Evolutionary conservation across 2,113 vertebrate genomes (phyloP), one percentile per base, ranked within the genome.

Genomic region (Damaliscus lunatus): DNA sequence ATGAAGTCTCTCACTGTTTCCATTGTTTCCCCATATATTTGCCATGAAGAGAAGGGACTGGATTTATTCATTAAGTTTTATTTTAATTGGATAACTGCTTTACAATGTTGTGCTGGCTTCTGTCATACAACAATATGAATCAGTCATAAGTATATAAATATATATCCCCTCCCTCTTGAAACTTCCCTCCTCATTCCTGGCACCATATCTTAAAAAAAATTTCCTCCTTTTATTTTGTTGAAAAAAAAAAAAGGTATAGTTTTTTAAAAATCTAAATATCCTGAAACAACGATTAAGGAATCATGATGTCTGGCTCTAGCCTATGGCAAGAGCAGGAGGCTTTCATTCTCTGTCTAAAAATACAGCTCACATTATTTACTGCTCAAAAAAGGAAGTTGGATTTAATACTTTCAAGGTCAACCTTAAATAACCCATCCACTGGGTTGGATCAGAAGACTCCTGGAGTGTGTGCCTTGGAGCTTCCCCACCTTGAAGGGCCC

Each of bases 361-460:
- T n/a, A 43, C 5, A 90, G 62, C 21, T 62, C 59, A 7, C 13
- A 67, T 55, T 46, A 52, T 71, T 94, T 64, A 82, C 48, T 95
- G 90, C 33, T 91, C 53, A 43, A 40, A 29, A 74, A 90, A 88
- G 43, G 59, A 92, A 92, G 94, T 27, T 52, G 77, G 77, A 71
- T 74, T 16, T 25, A 64, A 64, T 71, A 25, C 57, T 94, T 82
- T 62, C 53, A 52, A 3, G n/a, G 93, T 60, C 91, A 85, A 67
- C 95, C 98, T 97, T 86, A 97, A 97, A 64, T 96, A 91, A 94
- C 94, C 92, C 53, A 29, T 57, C 77, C 4, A 3, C 33, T 93
- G 43, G 2, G 3, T 23, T 84, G 83, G 94, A 74, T 92, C 83
- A 17, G n/a, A 60, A 1, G 43, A n/a, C 29, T 91, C 80, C 85